Base-by-base conservation (phyloP, 2,113 vertebrate species). In the Prinia subflava region DNA sequence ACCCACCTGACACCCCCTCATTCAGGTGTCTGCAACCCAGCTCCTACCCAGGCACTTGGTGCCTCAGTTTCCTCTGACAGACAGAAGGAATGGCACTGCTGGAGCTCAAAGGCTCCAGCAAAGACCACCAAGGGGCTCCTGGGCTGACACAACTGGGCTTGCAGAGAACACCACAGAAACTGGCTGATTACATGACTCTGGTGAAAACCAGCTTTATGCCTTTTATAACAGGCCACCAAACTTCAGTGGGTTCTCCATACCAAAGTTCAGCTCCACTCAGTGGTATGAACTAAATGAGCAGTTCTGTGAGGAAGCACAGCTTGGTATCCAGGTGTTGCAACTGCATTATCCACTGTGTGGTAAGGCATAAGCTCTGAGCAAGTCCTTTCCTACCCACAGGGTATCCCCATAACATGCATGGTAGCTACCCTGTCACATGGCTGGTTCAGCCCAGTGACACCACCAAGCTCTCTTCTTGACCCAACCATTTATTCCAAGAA, bases 371-470 rank as follows among this genome's bases (percentile, higher is more conserved):
- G 5, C 6, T 80, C 71, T 41, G 31, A 90, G 53, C 41, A 73
- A 83, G 68, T 59, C 28, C 41, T 53, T 56, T 90, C 78, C 70
- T 63, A 16, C 28, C 37, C 65, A 49, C 1, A 1, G 15, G 37
- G 10, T n/a, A 69, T 42, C 65, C 50, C 55, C 39, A 50, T 23
- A 62, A 69, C 0, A 0, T 8, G 19, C 15, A 64, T 3, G 1
- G n/a, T 49, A 65, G 41, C 41, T 27, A 31, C 46, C 25, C 49
- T 13, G 30, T 41, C 70, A 56, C 41, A 18, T 15, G n/a, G 53
- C n/a, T 56, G 41, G 7, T 11, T 86, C 46, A 67, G 55, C 15
- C 25, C 77, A 62, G 50, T 23, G 41, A 77, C 23, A 89, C 20
- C 16, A 81, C 21, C 42, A 74, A 91, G 33, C 50, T 83, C 64